phyloP scores from a whole-genome alignment of 2,797 vertebrate species.

The Onychomys arenicola region DNA sequence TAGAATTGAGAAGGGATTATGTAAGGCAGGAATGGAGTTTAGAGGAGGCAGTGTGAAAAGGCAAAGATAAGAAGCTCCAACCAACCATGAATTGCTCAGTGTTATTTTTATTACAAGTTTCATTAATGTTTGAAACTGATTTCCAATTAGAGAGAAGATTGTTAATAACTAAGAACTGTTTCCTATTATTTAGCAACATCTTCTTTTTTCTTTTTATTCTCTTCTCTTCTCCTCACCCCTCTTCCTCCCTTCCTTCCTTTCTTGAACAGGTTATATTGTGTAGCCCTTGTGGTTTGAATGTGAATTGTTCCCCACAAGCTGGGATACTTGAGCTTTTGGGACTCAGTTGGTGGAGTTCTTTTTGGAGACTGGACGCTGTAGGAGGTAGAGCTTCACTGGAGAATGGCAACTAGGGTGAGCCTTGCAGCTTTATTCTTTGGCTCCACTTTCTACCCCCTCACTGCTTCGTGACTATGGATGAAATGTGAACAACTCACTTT shows the following conservation, averaged over 20 bases:
- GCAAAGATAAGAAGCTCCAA: background rate
- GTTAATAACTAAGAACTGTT: background rate
- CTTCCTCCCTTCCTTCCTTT: background rate
- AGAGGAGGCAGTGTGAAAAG: background rate
- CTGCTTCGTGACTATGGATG: background rate
- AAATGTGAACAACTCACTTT: background rate
- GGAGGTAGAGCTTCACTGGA: background rate
- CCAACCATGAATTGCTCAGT: background rate
- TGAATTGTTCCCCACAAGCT: background rate
- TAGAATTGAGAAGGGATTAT: background rate
- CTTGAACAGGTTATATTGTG: background rate
- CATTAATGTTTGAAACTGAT: background rate
- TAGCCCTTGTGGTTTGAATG: background rate
- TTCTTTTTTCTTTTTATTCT: background rate
- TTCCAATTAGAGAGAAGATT: background rate
- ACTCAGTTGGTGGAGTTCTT: background rate
- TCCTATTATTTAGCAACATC: background rate
- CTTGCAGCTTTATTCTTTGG: background rate
- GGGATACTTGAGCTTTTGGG: background rate
- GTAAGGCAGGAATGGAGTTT: background rate
- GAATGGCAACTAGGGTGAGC: background rate
- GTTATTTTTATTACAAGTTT: background rate
- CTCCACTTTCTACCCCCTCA: background rate
- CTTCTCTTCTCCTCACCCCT: background rate
- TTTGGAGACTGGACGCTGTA: background rate